Percentiles rank a stretch among this genome's conserved stretches.
Conservation (phyloP, 2,888 invertebrate genomes). For the Orgyia antiqua region DNA sequence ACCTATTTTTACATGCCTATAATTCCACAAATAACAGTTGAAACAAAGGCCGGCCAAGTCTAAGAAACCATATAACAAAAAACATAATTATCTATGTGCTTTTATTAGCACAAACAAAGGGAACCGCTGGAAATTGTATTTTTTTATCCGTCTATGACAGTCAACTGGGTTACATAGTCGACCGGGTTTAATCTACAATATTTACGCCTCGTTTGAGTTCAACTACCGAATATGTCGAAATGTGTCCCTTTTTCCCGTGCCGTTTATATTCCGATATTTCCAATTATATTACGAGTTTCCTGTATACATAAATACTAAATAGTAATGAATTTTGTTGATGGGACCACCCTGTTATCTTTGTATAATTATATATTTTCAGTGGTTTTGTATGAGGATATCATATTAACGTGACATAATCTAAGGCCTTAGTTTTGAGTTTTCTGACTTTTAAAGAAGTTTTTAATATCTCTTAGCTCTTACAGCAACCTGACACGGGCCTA, state of each 20-base stretch:
- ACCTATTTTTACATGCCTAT: no score
- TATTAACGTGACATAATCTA: no score
- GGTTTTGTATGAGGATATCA: no score
- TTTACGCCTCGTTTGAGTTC: constrained; percentile 55
- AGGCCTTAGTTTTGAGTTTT: no score
- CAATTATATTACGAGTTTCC: constrained; percentile 11
- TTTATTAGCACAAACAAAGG: constrained; percentile 23
- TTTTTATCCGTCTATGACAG: constrained; percentile 32
- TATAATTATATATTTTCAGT: no score
- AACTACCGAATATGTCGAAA: constrained; percentile 45
- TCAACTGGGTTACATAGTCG: constrained; percentile 45
- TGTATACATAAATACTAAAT: constrained; percentile 3
- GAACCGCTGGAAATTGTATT: constrained; percentile 22
- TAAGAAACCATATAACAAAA: constrained; percentile 25
- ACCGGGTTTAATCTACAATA: constrained; percentile 53
- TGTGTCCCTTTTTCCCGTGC: constrained; percentile 35
- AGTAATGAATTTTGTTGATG: constrained; percentile 1
- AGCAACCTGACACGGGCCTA: no score
- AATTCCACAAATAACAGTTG: no score
- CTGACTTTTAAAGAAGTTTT: no score
- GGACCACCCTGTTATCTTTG: constrained; percentile 1
- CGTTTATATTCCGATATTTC: constrained; percentile 20
- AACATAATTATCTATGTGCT: constrained; percentile 29
- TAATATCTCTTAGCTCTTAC: no score
- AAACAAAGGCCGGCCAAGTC: no score